These are phyloP conservation scores for Bibio marci DNA, from an alignment of 2,888 invertebrate species.

Conservation along the genomic window DNA sequence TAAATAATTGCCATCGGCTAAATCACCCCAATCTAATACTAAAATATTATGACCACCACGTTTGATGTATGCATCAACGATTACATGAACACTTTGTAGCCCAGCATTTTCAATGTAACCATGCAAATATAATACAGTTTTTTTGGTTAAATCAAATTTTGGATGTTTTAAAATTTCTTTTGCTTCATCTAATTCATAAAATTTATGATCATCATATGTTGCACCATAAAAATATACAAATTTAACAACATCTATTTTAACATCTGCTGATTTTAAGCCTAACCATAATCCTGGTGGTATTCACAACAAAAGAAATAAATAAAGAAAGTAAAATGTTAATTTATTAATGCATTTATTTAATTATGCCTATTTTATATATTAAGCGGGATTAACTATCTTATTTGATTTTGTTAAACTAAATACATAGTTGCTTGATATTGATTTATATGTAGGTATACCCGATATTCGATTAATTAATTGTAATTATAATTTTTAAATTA, in stretches of 20 bases:
- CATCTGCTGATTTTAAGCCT: conserved; percentile 4
- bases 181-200: conserved; percentile 19
- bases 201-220: conserved; percentile 18
- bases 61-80: conserved; percentile 24
- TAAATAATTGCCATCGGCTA: conserved; percentile 27
- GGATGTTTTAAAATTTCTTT: conserved; percentile 16
- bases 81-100: conserved; percentile 37
- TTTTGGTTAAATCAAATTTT: conserved; percentile 27
- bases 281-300: conserved; percentile 8
- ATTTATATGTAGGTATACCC: too few relatives aligned
- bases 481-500: too few relatives aligned
- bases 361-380: too few relatives aligned
- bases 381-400: too few relatives aligned
- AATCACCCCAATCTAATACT: conserved; percentile 24
- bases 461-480: too few relatives aligned
- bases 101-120: conserved; percentile 40
- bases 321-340: background rate
- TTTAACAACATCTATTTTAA: conserved; percentile 4
- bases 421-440: too few relatives aligned
- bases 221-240: conserved; percentile 11
- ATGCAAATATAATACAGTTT: conserved; percentile 39
- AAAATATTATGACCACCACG: conserved; percentile 23
- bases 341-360: too few relatives aligned
- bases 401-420: too few relatives aligned
- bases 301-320: background rate